phyloP scores from a whole-genome alignment of 2,888 invertebrate genomes.

The Chirona hameri region DNA sequence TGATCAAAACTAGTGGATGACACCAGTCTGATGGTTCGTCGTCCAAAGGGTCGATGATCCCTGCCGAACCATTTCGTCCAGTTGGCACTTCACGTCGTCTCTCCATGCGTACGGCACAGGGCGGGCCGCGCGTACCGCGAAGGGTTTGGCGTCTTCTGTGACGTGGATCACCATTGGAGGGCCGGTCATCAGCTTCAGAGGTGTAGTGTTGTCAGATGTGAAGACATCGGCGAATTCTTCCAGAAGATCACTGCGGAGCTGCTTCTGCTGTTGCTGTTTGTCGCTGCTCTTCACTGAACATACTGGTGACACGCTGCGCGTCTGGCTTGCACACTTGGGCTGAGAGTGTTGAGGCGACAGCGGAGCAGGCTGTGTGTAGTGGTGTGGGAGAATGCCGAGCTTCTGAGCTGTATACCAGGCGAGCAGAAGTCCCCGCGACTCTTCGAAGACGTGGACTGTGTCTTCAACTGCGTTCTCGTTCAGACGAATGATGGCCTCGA shows the following conservation, averaged over 20 bases:
- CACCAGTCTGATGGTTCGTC: no score
- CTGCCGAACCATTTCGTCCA: not conserved
- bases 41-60: not conserved
- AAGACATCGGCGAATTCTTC: not conserved
- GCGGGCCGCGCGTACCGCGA: not conserved
- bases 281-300: not conserved
- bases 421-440: not conserved
- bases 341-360: not conserved
- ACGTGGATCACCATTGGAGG: not conserved
- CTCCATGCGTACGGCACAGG: not conserved
- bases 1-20: not conserved
- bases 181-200: conserved; percentile 1
- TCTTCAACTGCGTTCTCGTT: not conserved
- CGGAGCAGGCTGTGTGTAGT: not conserved
- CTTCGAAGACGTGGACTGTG: not conserved
- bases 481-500: not conserved
- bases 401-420: not conserved
- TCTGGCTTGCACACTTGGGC: not conserved
- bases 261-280: not conserved
- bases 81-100: not conserved
- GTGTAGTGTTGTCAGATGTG: not conserved
- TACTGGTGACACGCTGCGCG: not conserved
- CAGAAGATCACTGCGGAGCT: not conserved
- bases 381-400: not conserved
- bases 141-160: not conserved